These are phyloP conservation scores for Bos javanicus DNA, from an alignment of 2,113 vertebrate genomes.

Conservation along the genomic window DNA sequence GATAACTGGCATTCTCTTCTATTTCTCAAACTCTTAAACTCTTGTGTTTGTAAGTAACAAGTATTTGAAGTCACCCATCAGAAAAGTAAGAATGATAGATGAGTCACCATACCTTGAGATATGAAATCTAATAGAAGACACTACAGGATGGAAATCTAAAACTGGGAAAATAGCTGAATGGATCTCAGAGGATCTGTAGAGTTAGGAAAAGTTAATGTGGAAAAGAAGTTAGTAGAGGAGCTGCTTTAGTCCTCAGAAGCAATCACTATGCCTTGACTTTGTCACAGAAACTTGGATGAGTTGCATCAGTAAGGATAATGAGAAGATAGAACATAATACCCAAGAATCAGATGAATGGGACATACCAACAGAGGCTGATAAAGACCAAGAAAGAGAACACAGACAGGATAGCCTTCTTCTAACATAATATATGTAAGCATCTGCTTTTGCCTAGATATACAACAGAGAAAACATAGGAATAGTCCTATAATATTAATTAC, in stretches of 20 bases:
- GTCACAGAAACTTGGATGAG: not conserved
- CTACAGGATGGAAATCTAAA: not conserved
- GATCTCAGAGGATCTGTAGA: not conserved
- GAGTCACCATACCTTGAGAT: not conserved
- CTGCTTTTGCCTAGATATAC: not conserved
- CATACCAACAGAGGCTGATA: not conserved
- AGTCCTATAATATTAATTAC: not conserved
- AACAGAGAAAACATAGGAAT: not conserved
- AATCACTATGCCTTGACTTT: not conserved
- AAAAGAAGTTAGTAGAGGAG: not conserved
- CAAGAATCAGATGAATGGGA: not conserved
- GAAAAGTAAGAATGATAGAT: not conserved
- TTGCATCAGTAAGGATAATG: not conserved
- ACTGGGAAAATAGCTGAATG: not conserved
- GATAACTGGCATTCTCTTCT: not conserved
- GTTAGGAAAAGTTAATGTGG: not conserved
- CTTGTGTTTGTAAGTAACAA: not conserved
- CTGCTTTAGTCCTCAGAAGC: not conserved
- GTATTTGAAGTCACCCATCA: not conserved
- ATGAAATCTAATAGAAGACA: not conserved
- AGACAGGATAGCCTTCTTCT: not conserved
- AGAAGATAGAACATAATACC: not conserved
- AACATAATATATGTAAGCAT: not conserved
- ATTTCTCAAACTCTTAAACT: not conserved
- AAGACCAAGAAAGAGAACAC: not conserved